Conservation (phyloP, 2,113 vertebrate species). For the Poecile atricapillus region DNA sequence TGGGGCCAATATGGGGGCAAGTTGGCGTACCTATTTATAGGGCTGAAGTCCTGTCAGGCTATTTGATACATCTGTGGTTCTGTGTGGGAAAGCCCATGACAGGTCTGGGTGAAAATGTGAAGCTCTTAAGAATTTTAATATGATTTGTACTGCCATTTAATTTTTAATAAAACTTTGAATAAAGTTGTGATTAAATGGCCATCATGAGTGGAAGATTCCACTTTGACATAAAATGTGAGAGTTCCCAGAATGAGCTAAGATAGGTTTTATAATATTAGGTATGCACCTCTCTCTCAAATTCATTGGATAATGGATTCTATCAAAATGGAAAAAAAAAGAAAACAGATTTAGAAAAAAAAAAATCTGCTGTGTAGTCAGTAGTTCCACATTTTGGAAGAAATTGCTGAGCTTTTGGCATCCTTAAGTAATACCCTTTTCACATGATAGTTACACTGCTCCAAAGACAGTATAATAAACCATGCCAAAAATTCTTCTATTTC, state of each 20-base stretch:
- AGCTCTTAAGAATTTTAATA: constrained; percentile 61
- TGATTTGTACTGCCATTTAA: constrained; percentile 69
- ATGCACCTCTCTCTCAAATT: constrained; percentile 34
- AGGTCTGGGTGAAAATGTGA: constrained; percentile 57
- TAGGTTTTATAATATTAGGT: background rate
- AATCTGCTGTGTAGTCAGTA: constrained; percentile 60
- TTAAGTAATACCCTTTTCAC: constrained; percentile 68
- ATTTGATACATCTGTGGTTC: constrained; percentile 66
- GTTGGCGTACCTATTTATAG: constrained; percentile 63
- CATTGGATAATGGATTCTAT: constrained; percentile 14
- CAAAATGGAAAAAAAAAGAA: constrained; percentile 58
- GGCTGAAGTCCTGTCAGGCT: constrained; percentile 43
- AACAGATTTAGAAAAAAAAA: constrained; percentile 14
- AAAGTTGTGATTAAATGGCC: constrained; percentile 48
- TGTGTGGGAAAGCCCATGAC: constrained; percentile 55
- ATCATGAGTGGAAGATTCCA: constrained; percentile 50
- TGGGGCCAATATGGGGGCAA: constrained; percentile 63
- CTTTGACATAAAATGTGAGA: background rate
- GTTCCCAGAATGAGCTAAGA: constrained; percentile 20
- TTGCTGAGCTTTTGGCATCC: constrained; percentile 61
- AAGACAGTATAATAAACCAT: constrained; percentile 61
- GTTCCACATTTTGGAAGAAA: constrained; percentile 66
- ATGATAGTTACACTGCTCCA: constrained; percentile 68
- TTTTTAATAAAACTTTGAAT: constrained; percentile 73
- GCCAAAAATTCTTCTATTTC: constrained; percentile 73